Base-by-base conservation (phyloP, 2,797 vertebrate species). In the Dendrocincla fuliginosa region DNA sequence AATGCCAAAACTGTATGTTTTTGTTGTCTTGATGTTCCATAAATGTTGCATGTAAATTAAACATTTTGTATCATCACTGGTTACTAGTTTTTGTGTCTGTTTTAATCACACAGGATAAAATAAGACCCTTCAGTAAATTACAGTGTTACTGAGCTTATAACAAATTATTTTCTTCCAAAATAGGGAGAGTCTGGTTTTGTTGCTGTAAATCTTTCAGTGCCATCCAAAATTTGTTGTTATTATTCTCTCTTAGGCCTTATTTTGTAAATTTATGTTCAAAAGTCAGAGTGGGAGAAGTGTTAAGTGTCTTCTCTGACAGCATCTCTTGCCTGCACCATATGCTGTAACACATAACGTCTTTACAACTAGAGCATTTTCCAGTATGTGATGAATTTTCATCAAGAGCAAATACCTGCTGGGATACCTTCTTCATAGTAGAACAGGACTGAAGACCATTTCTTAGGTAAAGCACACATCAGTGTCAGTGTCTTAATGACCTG, bases 1-100 rank as follows among this genome's bases (percentile, higher is more conserved):
- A 94, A 93, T 50, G n/a, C 80, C 88, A 41, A 25, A 96, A 93
- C 75, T 96, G 76, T 92, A 63, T 82, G 89, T 96, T 97, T 97
- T 97, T 93, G 90, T 97, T 98, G 95, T 95, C 84, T 91, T 93
- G 97, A 90, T 2, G 61, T 97, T 96, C 96, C 95, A 91, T 96
- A 86, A 93, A 89, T 97, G 97, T 98, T 97, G 98, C 98, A 98
- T 96, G 97, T 97, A 91, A 95, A 98, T 98, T 98, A 98, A 98
- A 98, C 84, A 79, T 98, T 98, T 98, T 98, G 94, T 98, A 97
- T 88, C 79, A 95, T 89, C 74, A 18, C 57, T 64, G 84, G 35
- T 76, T 76, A 59, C 25, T 90, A 19, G 63, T 50, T 89, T 64
- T 84, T 85, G 90, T 93, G 86, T 85, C 37, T 78, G 60, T 90